These are phyloP conservation scores for Apodemus sylvaticus DNA, from an alignment of 2,113 vertebrate species.

Conservation along the genomic window DNA sequence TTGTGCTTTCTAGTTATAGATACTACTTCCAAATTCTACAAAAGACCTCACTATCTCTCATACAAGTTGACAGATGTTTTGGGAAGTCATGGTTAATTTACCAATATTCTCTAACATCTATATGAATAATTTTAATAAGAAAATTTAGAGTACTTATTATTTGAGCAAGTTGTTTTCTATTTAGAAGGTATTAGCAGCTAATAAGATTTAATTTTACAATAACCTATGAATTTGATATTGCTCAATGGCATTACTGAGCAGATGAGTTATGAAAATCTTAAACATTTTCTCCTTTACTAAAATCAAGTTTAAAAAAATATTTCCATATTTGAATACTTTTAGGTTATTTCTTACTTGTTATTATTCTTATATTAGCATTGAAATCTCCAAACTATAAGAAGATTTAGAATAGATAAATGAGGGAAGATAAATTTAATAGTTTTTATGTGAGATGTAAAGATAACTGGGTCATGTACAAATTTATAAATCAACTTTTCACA, in stretches of 20 bases:
- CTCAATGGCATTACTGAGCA: background rate
- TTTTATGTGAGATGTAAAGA: background rate
- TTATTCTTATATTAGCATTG: background rate
- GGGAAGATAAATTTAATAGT: background rate
- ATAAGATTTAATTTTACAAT: background rate
- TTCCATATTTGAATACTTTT: background rate
- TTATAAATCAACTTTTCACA: background rate
- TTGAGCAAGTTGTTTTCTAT: conserved; percentile 21
- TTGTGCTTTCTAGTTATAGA: background rate
- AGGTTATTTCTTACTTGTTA: background rate
- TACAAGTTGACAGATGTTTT: background rate
- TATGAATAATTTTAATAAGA: background rate
- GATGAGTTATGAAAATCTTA: conserved; percentile 12
- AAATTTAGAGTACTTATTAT: background rate
- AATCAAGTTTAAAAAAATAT: background rate
- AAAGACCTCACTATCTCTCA: background rate
- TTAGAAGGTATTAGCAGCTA: background rate
- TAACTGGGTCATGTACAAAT: background rate
- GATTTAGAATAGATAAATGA: background rate
- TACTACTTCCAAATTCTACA: background rate
- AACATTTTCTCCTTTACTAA: background rate
- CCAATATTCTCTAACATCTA: background rate
- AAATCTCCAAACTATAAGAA: background rate
- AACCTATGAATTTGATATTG: background rate
- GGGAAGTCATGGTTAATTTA: background rate